A percentile compares a stretch with the other conserved stretches of the same genome.
Evolutionary conservation across 1,140 invertebrate species (phyloP).

Genomic region (Teleogryllus occipitalis): DNA sequence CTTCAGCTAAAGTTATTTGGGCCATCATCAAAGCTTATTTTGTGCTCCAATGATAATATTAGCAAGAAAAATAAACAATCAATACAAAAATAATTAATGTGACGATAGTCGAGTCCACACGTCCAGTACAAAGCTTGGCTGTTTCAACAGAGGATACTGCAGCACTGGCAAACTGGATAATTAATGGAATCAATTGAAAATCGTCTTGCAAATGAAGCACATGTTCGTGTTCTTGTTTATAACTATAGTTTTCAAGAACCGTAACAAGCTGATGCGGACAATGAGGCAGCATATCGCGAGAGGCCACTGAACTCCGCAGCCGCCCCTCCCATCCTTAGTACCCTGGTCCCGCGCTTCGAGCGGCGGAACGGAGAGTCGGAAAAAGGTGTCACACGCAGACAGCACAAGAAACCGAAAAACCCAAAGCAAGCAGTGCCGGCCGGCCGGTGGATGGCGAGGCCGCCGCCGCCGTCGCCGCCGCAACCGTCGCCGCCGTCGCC

Average conservation of each 20-base stretch:
- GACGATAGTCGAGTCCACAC: conserved; percentile 19
- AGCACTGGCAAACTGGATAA: conserved; percentile 22
- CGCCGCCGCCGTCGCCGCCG: too few species aligned
- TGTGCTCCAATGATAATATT: conserved; percentile 16
- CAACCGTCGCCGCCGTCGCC: too few species aligned
- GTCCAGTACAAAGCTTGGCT: conserved; percentile 19
- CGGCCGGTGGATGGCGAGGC: too few species aligned
- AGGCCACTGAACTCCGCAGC: background rate
- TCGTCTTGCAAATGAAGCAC: conserved; percentile 23
- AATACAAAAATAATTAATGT: conserved; percentile 24
- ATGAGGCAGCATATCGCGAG: background rate
- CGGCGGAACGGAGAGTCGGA: background rate
- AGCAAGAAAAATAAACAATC: conserved; percentile 20
- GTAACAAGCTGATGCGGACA: conserved; percentile 19
- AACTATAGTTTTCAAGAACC: conserved; percentile 9
- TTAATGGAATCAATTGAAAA: conserved; percentile 21
- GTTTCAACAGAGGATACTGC: conserved; percentile 18
- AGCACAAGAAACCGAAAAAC: conserved; percentile 11
- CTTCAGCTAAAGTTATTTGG: conserved; percentile 17
- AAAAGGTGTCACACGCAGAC: conserved; percentile 12
- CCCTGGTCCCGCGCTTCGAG: background rate
- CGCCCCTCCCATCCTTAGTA: conserved; percentile 18
- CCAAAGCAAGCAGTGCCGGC: conserved; percentile 9
- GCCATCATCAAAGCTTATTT: conserved; percentile 16
- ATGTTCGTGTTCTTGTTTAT: conserved; percentile 11